phyloP scores from a whole-genome alignment of 2,888 invertebrate species.

The Parnassius glacialis region DNA sequence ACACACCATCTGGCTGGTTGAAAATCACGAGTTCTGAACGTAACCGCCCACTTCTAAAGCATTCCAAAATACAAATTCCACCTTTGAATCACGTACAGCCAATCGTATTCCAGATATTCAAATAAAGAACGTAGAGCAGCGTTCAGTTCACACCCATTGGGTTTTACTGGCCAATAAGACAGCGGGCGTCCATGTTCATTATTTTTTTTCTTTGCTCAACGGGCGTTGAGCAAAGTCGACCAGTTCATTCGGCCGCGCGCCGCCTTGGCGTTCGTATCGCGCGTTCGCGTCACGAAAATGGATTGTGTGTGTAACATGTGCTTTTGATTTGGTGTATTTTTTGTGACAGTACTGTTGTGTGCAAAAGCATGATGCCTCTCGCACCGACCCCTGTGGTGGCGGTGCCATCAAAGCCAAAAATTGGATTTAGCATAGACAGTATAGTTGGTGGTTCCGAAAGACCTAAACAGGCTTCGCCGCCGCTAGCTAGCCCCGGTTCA shows the following conservation, averaged over 20 bases:
- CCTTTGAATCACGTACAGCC: constrained; percentile 53
- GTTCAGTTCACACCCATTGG: constrained; percentile 54
- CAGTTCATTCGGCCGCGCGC: constrained; percentile 77
- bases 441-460: constrained; percentile 88
- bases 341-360: constrained; percentile 70
- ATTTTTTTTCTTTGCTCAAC: constrained; percentile 54
- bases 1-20: constrained; percentile 65
- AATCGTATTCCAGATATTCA: constrained; percentile 50
- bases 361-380: constrained; percentile 93
- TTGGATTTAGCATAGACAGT: constrained; percentile 97
- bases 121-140: constrained; percentile 57
- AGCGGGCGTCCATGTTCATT: constrained; percentile 64
- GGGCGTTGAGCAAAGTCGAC: constrained; percentile 48
- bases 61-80: constrained; percentile 67
- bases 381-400: constrained; percentile 96
- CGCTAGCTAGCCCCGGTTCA: constrained; percentile 73
- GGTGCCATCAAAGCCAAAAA: constrained; percentile 95
- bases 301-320: constrained; percentile 78
- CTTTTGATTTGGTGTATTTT: constrained; percentile 61
- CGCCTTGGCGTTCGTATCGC: constrained; percentile 76
- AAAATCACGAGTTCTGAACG: constrained; percentile 60
- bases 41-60: constrained; percentile 72
- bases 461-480: constrained; percentile 78
- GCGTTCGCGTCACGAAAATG: constrained; percentile 68
- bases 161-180: constrained; percentile 54